phyloP scores from a whole-genome alignment of 2,113 vertebrate species.

The Mellivora capensis region DNA sequence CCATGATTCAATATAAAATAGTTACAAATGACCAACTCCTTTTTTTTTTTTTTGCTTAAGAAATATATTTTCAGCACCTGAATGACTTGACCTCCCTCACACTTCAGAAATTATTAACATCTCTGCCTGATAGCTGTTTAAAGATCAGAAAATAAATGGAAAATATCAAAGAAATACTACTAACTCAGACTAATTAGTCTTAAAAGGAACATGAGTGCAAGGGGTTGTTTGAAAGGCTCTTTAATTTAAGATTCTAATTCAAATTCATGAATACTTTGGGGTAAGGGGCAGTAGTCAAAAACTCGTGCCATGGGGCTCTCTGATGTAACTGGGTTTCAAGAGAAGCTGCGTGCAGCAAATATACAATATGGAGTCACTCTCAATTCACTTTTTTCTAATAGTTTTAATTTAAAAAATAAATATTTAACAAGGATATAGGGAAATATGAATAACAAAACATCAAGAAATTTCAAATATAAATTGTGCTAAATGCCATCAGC shows the following conservation, averaged over 20 bases:
- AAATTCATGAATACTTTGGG: background rate
- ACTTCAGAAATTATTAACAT: slow-evolving; percentile 28
- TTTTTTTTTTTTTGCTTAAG: background rate
- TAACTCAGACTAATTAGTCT: slow-evolving; percentile 35
- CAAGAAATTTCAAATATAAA: background rate
- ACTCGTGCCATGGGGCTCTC: background rate
- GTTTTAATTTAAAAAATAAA: background rate
- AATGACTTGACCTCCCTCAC: background rate
- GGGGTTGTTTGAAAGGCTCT: slow-evolving; percentile 3
- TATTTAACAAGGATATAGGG: background rate
- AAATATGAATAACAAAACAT: background rate
- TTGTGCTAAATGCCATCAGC: background rate
- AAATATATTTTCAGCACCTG: background rate
- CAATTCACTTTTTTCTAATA: background rate
- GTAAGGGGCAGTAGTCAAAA: background rate
- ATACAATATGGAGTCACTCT: background rate
- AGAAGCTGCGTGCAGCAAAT: background rate
- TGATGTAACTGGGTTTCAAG: background rate
- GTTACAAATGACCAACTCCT: background rate
- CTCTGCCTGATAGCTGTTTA: slow-evolving; percentile 9
- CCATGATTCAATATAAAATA: background rate
- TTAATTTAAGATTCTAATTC: slow-evolving; percentile 35
- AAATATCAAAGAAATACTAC: slow-evolving; percentile 36
- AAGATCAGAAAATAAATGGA: slow-evolving; percentile 36
- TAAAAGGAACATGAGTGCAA: background rate